A percentile compares a stretch with the other conserved stretches of the same genome.
phyloP scores from a whole-genome alignment of 2,888 invertebrate species.

The Athrips mouffetella region DNA sequence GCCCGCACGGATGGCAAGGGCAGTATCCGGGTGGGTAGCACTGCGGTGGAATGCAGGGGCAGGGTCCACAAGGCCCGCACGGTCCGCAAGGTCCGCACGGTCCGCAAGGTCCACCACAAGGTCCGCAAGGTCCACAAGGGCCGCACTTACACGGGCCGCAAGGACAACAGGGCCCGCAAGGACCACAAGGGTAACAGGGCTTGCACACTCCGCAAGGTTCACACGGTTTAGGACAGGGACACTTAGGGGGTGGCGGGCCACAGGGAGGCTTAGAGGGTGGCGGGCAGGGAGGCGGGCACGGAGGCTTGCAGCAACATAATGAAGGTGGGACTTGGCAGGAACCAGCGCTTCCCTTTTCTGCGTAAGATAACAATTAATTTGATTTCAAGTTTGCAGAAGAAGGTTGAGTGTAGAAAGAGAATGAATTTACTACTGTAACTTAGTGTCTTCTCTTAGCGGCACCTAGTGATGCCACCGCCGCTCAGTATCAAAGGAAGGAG shows the following conservation, averaged over 20 bases:
- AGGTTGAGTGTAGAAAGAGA: too few species aligned
- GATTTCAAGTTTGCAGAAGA: too few species aligned
- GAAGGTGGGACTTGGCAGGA: too few species aligned
- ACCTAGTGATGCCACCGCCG: too few species aligned
- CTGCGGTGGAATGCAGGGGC: background rate
- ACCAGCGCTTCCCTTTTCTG: too few species aligned
- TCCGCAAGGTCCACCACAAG: background rate
- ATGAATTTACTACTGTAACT: too few species aligned
- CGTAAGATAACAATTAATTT: too few species aligned
- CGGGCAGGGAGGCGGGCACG: background rate
- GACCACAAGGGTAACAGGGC: background rate
- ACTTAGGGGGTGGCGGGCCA: background rate
- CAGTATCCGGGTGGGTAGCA: background rate
- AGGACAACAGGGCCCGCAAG: background rate
- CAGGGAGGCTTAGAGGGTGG: background rate
- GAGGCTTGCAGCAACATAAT: background rate
- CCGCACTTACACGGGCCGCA: background rate
- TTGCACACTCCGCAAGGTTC: background rate
- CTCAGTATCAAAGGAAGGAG: too few species aligned
- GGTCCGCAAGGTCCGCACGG: background rate
- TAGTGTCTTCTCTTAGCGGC: too few species aligned
- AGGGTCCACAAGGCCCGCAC: background rate
- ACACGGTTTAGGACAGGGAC: too few species aligned
- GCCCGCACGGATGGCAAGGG: background rate
- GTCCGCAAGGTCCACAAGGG: background rate